These are phyloP conservation scores for Hymenopus coronatus DNA, from an alignment of 2,888 invertebrate species.

Conservation along the genomic window DNA sequence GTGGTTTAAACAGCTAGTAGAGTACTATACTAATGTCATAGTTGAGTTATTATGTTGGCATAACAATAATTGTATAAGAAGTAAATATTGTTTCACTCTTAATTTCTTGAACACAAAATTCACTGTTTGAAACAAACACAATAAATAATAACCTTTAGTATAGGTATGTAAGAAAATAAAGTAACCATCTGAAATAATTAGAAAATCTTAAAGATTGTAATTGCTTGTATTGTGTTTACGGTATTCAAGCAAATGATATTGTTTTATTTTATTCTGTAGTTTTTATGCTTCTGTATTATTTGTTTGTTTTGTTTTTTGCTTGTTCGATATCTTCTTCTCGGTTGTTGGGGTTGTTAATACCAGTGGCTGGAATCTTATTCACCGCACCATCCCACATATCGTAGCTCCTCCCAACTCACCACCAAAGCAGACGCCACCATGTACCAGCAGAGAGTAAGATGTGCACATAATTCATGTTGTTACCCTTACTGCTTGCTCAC, in stretches of 20 bases:
- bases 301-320: conserved; percentile 31
- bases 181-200: neutral
- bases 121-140: neutral
- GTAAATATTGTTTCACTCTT: neutral
- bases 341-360: conserved; percentile 16
- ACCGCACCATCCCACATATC: conserved; percentile 46
- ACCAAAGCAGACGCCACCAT: conserved; percentile 59
- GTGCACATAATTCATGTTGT: conserved; percentile 22
- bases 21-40: neutral
- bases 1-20: neutral
- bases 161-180: neutral
- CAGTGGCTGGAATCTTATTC: conserved; percentile 35
- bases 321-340: conserved; percentile 13
- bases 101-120: neutral
- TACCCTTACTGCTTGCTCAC: conserved; percentile 4
- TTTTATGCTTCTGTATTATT: conserved; percentile 15
- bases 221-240: neutral
- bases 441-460: conserved; percentile 63
- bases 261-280: neutral
- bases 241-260: neutral
- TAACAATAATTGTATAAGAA: neutral
- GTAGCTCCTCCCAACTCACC: conserved; percentile 46
- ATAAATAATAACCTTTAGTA: neutral
- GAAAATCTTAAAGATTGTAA: neutral
- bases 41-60: neutral